phyloP scores from a whole-genome alignment of 2,113 vertebrate species.

The Murina feae region DNA sequence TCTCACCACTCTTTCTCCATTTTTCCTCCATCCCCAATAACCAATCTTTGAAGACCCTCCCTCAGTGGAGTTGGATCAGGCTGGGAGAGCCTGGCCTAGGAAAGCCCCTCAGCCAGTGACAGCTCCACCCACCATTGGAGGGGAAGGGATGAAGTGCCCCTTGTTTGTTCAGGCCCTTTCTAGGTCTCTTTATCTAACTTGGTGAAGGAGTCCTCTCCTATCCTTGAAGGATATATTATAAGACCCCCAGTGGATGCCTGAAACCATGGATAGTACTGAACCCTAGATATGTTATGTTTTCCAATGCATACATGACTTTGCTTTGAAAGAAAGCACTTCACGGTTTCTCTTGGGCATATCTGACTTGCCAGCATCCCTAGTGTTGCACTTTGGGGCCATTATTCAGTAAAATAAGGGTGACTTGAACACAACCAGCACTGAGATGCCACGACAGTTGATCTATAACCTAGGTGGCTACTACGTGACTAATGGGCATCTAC shows the following conservation, averaged over 20 bases:
- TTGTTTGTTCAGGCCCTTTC: not conserved
- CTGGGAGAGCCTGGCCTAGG: not conserved
- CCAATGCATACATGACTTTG: not conserved
- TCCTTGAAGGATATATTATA: not conserved
- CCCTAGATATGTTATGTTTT: not conserved
- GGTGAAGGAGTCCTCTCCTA: not conserved
- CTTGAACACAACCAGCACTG: not conserved
- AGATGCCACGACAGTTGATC: not conserved
- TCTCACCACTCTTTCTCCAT: not conserved
- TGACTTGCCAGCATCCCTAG: not conserved
- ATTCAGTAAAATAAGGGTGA: not conserved
- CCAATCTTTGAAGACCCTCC: not conserved
- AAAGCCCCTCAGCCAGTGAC: not conserved
- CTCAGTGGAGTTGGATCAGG: fast-evolving
- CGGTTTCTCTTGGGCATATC: not conserved
- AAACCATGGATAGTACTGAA: not conserved
- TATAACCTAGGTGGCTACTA: not conserved
- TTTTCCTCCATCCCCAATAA: too few relatives aligned
- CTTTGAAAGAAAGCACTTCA: not conserved
- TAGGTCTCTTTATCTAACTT: not conserved
- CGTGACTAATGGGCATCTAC: not conserved
- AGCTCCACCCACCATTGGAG: too few relatives aligned
- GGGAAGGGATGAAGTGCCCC: too few relatives aligned
- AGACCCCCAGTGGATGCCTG: not conserved
- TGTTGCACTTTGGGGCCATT: not conserved